Evolutionary conservation across 1,140 invertebrate genomes (phyloP), one percentile per base, ranked within the genome.

Genomic region (Drosophila chauvacae): DNA sequence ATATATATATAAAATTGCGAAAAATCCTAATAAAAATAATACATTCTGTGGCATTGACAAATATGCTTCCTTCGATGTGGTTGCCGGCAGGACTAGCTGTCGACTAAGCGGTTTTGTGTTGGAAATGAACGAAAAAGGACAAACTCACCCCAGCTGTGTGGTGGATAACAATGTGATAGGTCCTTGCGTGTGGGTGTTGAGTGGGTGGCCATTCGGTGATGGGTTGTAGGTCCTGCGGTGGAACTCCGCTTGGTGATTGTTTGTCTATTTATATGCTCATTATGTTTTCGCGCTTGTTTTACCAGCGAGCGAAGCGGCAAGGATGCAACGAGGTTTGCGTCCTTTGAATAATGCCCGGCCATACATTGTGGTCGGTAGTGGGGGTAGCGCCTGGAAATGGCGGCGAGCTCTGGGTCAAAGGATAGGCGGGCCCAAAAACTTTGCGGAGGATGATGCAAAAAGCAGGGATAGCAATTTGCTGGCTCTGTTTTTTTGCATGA

Each of bases 251-350:
- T 51, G 65, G 61, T 68, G 81, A 84, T 84, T 77, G 81, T 84
- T 85, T 81, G 81, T 81, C 81, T 85, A 84, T 85, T 80, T 77
- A 85, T 85, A 85, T 81, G 77, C 81, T 84, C 81, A 84, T 84
- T 84, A 84, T 85, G 81, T 84, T 84, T 84, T 84, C 81, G 81
- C 81, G 81, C 81, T 80, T 84, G 81, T 85, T 85, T 84, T 77
- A 84, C 77, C 72, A 85, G 65, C 69, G 48, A 56, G 51, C 62
- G 45, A 76, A 72, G 53, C 51, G 61, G 35, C 33, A 41, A 53
- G 47, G 60, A 63, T 41, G 48, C 30, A 23, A 33, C 23, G 41
- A 9, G 30, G 35, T 23, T 48, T 30, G 14, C 23, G 42, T 59
- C 71, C 76, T 72, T 84, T 85, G 77, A 85, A 85, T 83, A 83